Percentiles rank a stretch among this genome's conserved stretches.
Evolutionary conservation across 2,888 invertebrate genomes (phyloP).

Genomic region (Amphimallon solstitiale): DNA sequence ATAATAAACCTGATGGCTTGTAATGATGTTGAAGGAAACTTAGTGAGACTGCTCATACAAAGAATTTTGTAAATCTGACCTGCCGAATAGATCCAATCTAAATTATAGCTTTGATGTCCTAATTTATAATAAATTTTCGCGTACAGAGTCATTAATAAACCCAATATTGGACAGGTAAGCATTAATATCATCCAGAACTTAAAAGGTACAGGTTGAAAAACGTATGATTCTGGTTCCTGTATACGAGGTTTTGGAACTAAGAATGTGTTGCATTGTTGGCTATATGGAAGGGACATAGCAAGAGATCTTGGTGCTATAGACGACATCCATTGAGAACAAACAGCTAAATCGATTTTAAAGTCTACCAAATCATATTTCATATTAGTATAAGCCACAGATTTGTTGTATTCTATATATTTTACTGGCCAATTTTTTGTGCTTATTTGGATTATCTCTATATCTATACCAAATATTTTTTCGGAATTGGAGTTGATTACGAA

Average conservation of each 20-base stretch:
- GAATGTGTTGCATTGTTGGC: slow-evolving; percentile 44
- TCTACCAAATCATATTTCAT: slow-evolving; percentile 27
- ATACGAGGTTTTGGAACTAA: slow-evolving; percentile 44
- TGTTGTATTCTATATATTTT: slow-evolving; percentile 8
- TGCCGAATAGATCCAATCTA: slow-evolving; percentile 12
- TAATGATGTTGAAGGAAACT: slow-evolving; percentile 29
- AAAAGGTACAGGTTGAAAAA: slow-evolving; percentile 27
- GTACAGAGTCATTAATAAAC: slow-evolving; percentile 5
- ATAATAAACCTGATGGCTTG: slow-evolving; percentile 25
- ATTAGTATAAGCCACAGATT: neutral
- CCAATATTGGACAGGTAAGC: slow-evolving; percentile 4
- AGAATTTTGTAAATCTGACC: slow-evolving; percentile 20
- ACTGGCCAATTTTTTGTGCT: slow-evolving; percentile 28
- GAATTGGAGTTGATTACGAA: slow-evolving; percentile 11
- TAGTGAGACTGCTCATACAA: slow-evolving; percentile 4
- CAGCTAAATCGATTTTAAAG: slow-evolving; percentile 18
- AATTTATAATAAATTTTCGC: slow-evolving; percentile 29
- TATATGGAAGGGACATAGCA: slow-evolving; percentile 38
- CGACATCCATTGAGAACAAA: slow-evolving; percentile 34
- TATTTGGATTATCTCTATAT: slow-evolving; percentile 24
- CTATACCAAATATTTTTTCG: slow-evolving; percentile 15
- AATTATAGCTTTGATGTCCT: slow-evolving; percentile 1
- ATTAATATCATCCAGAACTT: slow-evolving; percentile 25
- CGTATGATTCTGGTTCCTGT: slow-evolving; percentile 26
- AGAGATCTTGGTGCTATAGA: neutral